Conservation (phyloP, 2,888 invertebrate genomes). For the Amiota mariae region DNA sequence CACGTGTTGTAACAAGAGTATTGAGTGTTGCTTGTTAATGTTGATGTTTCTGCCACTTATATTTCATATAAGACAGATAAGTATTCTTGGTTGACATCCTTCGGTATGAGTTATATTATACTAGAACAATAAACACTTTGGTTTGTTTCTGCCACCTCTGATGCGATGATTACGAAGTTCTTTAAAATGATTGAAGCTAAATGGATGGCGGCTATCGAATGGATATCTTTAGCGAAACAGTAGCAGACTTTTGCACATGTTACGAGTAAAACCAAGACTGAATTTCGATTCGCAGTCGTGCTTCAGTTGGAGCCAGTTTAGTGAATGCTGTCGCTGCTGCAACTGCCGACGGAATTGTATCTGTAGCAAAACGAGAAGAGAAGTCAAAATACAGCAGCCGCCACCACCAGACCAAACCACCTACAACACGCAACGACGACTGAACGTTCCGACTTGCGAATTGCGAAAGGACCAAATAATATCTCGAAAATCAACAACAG, state of each 20-base stretch:
- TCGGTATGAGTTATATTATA: too few relatives aligned
- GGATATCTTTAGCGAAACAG: conserved; percentile 44
- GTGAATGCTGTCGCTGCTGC: conserved; percentile 35
- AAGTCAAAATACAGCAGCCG: conserved; percentile 35
- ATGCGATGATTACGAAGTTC: neutral
- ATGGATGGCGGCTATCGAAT: conserved; percentile 33
- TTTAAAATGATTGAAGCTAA: conserved; percentile 2
- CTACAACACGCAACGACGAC: conserved; percentile 71
- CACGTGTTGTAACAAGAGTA: neutral
- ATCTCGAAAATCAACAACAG: conserved; percentile 46
- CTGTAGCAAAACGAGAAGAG: conserved; percentile 35
- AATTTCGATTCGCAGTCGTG: conserved; percentile 54
- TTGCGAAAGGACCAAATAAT: conserved; percentile 59
- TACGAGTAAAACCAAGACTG: conserved; percentile 39
- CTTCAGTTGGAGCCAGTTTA: conserved; percentile 45
- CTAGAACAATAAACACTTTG: neutral
- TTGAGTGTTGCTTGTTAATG: conserved; percentile 21
- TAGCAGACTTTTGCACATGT: conserved; percentile 49
- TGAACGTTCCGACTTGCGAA: conserved; percentile 53
- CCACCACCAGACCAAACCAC: conserved; percentile 63
- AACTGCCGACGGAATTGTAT: conserved; percentile 28
- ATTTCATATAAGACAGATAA: too few relatives aligned
- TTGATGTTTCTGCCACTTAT: neutral
- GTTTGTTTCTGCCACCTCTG: conserved; percentile 27
- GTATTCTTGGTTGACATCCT: too few relatives aligned